phyloP scores from a whole-genome alignment of 2,797 vertebrate genomes.

The Apogon talboti region DNA sequence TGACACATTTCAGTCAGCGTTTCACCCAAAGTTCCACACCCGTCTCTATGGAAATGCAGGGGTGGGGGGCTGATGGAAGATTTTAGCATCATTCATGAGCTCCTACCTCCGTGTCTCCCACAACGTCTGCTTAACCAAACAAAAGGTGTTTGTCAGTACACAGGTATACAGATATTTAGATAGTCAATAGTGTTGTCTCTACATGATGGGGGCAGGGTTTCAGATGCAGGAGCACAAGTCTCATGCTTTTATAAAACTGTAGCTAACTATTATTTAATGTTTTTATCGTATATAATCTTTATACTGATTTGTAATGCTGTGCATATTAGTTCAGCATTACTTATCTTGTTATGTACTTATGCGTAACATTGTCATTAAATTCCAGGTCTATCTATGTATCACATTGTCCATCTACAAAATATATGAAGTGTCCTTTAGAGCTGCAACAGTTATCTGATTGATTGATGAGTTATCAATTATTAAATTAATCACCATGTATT shows the following conservation, averaged over 20 bases:
- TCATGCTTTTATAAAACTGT: not conserved
- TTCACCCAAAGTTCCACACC: conserved; percentile 1
- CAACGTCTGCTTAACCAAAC: conserved; percentile 21
- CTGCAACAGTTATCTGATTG: too few species aligned
- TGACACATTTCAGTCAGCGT: not conserved
- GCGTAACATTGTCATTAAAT: too few species aligned
- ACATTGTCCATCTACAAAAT: too few species aligned
- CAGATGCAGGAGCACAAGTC: not conserved
- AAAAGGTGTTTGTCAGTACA: conserved; percentile 26
- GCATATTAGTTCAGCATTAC: too few species aligned
- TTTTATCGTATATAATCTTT: too few species aligned
- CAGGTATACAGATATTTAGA: conserved; percentile 44
- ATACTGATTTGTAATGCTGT: too few species aligned
- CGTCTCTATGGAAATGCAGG: not conserved
- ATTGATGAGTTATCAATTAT: too few species aligned
- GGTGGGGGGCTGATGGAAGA: not conserved
- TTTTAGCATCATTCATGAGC: conserved; percentile 3
- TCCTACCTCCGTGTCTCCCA: not conserved
- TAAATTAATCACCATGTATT: too few species aligned
- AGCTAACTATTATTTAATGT: too few species aligned
- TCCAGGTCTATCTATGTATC: too few species aligned
- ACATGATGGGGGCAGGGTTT: not conserved
- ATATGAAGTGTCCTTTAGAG: too few species aligned
- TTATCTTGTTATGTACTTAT: too few species aligned
- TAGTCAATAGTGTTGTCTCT: conserved; percentile 13